Evolutionary conservation across 1,140 invertebrate genomes (phyloP).

Genomic region (Armadillidium nasatum): DNA sequence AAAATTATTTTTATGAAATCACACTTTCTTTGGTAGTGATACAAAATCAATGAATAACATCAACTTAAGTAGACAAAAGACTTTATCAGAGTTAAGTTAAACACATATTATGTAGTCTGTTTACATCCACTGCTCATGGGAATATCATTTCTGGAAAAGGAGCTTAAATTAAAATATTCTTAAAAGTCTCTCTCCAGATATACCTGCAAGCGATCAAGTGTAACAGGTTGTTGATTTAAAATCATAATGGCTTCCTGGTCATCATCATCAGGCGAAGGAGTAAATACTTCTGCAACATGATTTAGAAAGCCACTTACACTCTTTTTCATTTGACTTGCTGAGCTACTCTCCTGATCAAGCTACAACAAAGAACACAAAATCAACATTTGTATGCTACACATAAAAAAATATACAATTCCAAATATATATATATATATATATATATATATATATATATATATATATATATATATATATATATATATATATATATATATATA

Average conservation of each 20-base stretch:
- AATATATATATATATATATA: no score
- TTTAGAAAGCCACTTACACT: constrained; percentile 50
- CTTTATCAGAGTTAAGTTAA: no score
- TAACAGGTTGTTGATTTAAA: constrained; percentile 46
- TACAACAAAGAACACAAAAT: constrained; percentile 31
- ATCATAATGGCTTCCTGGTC: constrained; percentile 47
- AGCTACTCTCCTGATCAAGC: constrained; percentile 50
- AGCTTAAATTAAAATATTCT: no score
- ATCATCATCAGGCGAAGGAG: constrained; percentile 50
- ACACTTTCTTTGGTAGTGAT: no score
- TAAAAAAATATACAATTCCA: no score
- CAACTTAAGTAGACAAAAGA: no score
- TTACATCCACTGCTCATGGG: no score
- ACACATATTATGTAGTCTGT: no score
- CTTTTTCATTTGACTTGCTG: constrained; percentile 49
- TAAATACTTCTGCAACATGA: constrained; percentile 51
- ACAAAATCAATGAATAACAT: no score
- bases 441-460: no score
- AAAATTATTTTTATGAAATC: background rate
- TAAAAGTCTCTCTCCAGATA: no score
- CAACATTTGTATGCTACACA: background rate
- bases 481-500: background rate
- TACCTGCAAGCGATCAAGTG: background rate
- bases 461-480: background rate
- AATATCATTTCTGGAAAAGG: no score